Conservation (phyloP, 2,888 invertebrate species). For the Oxytorus armatus region DNA sequence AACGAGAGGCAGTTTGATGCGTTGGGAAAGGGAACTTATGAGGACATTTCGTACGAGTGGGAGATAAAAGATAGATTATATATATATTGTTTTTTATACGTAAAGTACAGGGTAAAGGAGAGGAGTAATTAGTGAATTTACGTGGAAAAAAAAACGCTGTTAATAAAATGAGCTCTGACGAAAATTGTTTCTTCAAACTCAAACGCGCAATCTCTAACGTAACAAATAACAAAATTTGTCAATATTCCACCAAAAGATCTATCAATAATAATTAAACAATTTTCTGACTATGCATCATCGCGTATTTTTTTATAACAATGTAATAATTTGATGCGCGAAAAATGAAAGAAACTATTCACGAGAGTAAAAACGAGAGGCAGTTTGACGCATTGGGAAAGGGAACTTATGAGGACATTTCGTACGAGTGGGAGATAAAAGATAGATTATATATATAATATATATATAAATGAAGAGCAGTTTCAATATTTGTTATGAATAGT, state of each 20-base stretch:
- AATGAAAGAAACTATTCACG: neutral
- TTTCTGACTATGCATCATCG: neutral
- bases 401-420: slow-evolving; percentile 52
- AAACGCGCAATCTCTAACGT: too few relatives aligned
- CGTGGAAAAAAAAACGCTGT: slow-evolving; percentile 9
- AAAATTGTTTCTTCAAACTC: neutral
- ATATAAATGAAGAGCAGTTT: neutral
- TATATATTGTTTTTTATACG: neutral
- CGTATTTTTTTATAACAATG: neutral
- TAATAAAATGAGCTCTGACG: slow-evolving; percentile 23
- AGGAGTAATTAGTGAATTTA: slow-evolving; percentile 21
- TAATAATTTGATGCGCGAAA: neutral
- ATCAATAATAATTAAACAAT: too few relatives aligned
- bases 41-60: slow-evolving; percentile 57
- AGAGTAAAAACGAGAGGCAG: slow-evolving; percentile 33
- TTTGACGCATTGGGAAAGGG: slow-evolving; percentile 48
- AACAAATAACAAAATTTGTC: too few relatives aligned
- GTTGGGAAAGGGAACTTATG: slow-evolving; percentile 52
- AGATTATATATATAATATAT: neutral
- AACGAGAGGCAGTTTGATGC: slow-evolving; percentile 34
- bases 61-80: slow-evolving; percentile 33
- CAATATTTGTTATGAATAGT: too few relatives aligned
- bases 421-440: slow-evolving; percentile 54
- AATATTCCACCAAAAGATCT: too few relatives aligned
- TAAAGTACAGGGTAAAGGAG: neutral